Base-by-base conservation (phyloP, 2,888 invertebrate genomes). In the Anagyrus pseudococci region DNA sequence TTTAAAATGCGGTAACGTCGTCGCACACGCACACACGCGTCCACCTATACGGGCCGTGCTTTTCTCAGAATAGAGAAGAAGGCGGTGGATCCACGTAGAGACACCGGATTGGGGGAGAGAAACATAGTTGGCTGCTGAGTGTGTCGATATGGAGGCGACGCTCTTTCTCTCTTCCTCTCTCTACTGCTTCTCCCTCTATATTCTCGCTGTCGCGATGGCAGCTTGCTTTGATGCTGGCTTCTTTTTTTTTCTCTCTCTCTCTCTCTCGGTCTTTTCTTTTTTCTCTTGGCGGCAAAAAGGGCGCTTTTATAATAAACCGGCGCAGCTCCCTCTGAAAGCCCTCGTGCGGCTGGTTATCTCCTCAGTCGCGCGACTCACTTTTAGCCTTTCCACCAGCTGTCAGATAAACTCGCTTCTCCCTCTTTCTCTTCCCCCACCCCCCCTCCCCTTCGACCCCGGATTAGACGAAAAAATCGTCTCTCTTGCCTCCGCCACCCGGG, bases 11-110 rank as follows among this genome's bases (percentile, higher is more conserved):
- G 29, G 29, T 10, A 7, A 29, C 29, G 10, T 29, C 10, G 10
- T 29, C 4, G 48, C 48, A 55, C 61, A 56, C 46, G 37, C 44
- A 43, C 22, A 13, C 29, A 1, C 56, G 22, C 23, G 17, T 17
- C 10, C 46, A 17, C 50, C 29, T 22, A 44, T 25, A 23, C 26
- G 60, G 66, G 48, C 47, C 48, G 50, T 57, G 69, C 67, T 70
- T 67, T 77, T 77, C 77, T 73, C 72, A 76, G 76, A 77, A 77
- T 76, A 75, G 73, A 72, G 69, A 65, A 72, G 69, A 65, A 61
- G 64, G 58, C 63, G 68, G 63, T 49, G 66, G 53, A 59, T 56
- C 64, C 53, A 41, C 55, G 48, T 66, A 56, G 41, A 54, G 49
- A 57, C 50, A 52, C 67, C 67, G 63, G 23, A 44, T 7, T 44